Percentiles rank a stretch among this genome's conserved stretches.
Evolutionary conservation across 2,888 invertebrate species (phyloP).

Genomic region (Pterostichus madidus): DNA sequence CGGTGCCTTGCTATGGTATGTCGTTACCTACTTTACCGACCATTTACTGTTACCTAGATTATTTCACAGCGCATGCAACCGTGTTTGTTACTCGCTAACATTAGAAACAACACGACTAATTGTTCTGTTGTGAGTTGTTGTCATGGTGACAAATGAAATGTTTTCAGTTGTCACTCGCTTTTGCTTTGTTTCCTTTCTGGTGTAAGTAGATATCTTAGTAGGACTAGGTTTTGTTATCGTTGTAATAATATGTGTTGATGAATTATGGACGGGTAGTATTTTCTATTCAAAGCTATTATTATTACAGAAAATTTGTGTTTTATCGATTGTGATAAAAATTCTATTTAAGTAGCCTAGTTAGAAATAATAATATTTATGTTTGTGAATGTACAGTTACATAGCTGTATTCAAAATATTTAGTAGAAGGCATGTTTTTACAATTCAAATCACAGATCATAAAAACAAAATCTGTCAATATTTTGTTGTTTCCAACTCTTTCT

Average conservation of each 20-base stretch:
- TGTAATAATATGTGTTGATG: neutral
- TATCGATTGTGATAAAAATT: too few species aligned
- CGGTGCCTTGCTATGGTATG: conserved; percentile 37
- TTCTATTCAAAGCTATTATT: neutral
- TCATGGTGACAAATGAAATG: conserved; percentile 54
- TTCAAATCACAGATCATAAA: too few species aligned
- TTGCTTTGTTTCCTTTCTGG: conserved; percentile 30
- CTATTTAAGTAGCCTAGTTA: too few species aligned
- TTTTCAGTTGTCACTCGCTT: conserved; percentile 48
- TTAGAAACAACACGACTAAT: conserved; percentile 53
- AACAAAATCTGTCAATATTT: neutral
- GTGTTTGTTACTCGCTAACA: conserved; percentile 38
- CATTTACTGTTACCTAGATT: conserved; percentile 59
- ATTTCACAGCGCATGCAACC: conserved; percentile 30
- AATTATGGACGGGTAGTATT: neutral
- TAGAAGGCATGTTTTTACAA: neutral
- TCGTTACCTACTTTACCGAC: conserved; percentile 65
- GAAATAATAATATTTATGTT: too few species aligned
- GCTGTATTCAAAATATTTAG: neutral
- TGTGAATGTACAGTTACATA: too few species aligned
- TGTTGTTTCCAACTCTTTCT: too few species aligned
- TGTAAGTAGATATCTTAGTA: neutral
- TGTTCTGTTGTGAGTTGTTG: conserved; percentile 47
- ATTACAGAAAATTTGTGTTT: neutral
- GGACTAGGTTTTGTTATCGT: conserved; percentile 10